Evolutionary conservation across 2,797 vertebrate genomes (phyloP).

Genomic region (Chromobotia macracanthus): DNA sequence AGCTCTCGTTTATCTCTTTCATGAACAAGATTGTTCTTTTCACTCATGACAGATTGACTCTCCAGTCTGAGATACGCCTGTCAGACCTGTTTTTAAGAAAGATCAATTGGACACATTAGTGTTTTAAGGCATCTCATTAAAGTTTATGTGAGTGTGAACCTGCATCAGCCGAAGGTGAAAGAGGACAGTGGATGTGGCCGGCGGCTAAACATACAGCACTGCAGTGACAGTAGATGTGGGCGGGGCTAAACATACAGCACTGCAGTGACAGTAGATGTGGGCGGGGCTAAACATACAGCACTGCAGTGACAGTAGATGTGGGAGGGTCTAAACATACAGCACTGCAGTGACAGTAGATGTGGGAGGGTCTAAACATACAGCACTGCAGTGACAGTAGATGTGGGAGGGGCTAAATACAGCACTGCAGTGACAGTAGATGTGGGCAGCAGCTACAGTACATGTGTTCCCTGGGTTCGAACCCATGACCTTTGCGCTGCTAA

Average conservation of each 20-base stretch:
- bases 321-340: neutral
- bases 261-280: neutral
- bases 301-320: neutral
- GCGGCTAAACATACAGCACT: neutral
- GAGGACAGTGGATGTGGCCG: slow-evolving; percentile 11
- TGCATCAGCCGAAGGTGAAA: neutral
- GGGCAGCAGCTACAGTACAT: neutral
- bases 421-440: neutral
- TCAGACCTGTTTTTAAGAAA: slow-evolving; percentile 28
- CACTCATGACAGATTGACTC: slow-evolving; percentile 24
- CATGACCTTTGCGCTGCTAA: too few relatives aligned
- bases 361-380: neutral
- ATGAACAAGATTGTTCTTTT: slow-evolving; percentile 30
- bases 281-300: neutral
- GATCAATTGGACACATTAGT: slow-evolving; percentile 35
- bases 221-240: neutral
- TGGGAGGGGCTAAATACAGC: neutral
- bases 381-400: neutral
- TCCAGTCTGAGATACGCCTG: slow-evolving; percentile 2
- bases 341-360: neutral
- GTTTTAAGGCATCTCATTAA: slow-evolving; percentile 43
- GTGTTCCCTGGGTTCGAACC: too few relatives aligned
- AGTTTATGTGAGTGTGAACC: slow-evolving; percentile 24
- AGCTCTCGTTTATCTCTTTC: slow-evolving; percentile 23
- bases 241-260: neutral